Conservation (phyloP, 2,113 vertebrate species). For the Alectura lathami region DNA sequence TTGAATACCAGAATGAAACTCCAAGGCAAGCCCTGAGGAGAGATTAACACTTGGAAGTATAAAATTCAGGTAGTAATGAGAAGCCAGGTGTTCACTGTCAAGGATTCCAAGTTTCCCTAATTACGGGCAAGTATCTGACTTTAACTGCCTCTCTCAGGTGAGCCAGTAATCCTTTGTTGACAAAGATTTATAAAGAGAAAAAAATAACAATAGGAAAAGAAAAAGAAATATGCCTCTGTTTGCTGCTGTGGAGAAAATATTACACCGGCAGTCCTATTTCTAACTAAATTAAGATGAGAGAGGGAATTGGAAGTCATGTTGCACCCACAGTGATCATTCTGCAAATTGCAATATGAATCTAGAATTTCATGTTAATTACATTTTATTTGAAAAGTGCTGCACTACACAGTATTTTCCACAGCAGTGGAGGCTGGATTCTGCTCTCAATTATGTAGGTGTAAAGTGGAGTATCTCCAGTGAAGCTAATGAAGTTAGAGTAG, state of each 20-base stretch:
- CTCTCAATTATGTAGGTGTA: constrained; percentile 64
- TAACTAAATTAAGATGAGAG: constrained; percentile 55
- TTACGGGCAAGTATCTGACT: constrained; percentile 40
- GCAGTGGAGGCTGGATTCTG: constrained; percentile 60
- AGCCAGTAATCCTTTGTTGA: constrained; percentile 40
- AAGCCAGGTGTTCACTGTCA: constrained; percentile 60
- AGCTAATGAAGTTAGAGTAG: constrained; percentile 60
- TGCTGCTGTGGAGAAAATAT: constrained; percentile 34
- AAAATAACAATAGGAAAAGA: constrained; percentile 48
- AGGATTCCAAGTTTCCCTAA: constrained; percentile 63
- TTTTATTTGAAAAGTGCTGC: constrained; percentile 65
- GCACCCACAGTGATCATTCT: constrained; percentile 64
- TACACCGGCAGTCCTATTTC: constrained; percentile 35
- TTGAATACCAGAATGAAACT: constrained; percentile 42
- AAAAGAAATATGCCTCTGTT: constrained; percentile 30
- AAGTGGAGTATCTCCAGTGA: constrained; percentile 52
- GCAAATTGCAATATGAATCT: constrained; percentile 68
- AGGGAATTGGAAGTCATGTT: constrained; percentile 57
- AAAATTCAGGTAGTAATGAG: constrained; percentile 61
- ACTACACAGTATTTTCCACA: constrained; percentile 60
- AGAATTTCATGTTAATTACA: constrained; percentile 68
- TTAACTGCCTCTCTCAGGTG: constrained; percentile 52
- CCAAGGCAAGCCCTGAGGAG: constrained; percentile 53
- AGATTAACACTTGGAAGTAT: constrained; percentile 58
- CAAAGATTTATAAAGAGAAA: constrained; percentile 49